These are phyloP conservation scores for Percopsis transmontana DNA, from an alignment of 2,113 vertebrate species.

Conservation along the genomic window DNA sequence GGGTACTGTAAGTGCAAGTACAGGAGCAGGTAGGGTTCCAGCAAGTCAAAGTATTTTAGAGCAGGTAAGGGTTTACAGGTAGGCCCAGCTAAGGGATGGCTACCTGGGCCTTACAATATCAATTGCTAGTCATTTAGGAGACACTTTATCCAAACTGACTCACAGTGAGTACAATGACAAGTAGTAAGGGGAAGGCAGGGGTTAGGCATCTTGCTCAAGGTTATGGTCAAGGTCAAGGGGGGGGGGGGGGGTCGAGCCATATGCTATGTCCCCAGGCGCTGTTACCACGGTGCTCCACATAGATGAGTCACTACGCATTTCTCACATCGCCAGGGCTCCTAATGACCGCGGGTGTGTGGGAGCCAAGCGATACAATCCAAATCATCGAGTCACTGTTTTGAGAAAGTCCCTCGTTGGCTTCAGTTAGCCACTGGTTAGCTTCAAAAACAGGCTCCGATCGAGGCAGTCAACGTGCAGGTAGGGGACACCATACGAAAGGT, in stretches of 20 bases:
- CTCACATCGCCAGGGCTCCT: not conserved
- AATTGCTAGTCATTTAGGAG: too few species aligned
- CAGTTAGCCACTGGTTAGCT: conserved; percentile 2
- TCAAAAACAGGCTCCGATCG: not conserved
- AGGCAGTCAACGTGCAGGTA: conserved; percentile 8
- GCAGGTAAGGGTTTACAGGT: too few species aligned
- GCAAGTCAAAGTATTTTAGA: too few species aligned
- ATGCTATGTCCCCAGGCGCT: conserved; percentile 1
- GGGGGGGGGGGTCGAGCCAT: not conserved
- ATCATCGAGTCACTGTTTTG: conserved; percentile 1
- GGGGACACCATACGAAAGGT: not conserved
- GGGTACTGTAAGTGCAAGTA: too few species aligned
- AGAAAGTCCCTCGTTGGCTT: not conserved
- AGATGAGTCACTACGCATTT: conserved; percentile 17
- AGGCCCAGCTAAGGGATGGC: too few species aligned
- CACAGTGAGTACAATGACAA: too few species aligned
- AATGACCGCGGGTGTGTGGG: conserved; percentile 6
- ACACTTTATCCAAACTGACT: too few species aligned
- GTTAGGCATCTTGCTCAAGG: too few species aligned
- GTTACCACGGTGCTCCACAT: conserved; percentile 3
- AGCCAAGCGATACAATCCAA: not conserved
- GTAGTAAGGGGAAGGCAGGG: too few species aligned
- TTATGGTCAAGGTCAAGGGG: not conserved
- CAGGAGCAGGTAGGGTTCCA: too few species aligned
- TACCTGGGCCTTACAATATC: too few species aligned